Evolutionary conservation across 2,888 invertebrate genomes (phyloP).

Genomic region (Ceratothoa steindachneri): DNA sequence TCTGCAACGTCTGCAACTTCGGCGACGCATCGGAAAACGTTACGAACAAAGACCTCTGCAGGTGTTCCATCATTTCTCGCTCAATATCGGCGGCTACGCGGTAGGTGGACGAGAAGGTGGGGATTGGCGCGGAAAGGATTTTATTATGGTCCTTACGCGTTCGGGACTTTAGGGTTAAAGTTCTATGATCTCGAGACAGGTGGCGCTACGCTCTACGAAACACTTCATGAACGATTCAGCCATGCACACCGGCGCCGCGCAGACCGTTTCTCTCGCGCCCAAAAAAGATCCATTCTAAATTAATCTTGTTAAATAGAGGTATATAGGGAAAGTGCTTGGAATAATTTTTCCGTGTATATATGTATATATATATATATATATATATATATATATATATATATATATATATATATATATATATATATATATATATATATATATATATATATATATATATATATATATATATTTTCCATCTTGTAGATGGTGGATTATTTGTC

Average conservation of each 20-base stretch:
- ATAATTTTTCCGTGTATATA: neutral
- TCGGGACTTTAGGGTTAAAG: neutral
- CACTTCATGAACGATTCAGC: too few relatives aligned
- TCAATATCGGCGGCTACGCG: neutral
- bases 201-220: neutral
- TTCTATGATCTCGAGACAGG: neutral
- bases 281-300: too few relatives aligned
- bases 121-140: neutral
- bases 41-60: neutral
- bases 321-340: too few relatives aligned
- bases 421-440: neutral
- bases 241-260: too few relatives aligned
- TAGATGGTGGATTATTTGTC: too few relatives aligned
- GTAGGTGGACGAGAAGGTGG: neutral
- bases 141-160: neutral
- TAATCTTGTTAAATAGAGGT: too few relatives aligned
- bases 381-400: neutral
- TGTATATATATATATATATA: neutral
- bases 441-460: neutral
- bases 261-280: too few relatives aligned
- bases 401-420: neutral
- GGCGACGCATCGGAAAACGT: too few relatives aligned
- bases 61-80: neutral
- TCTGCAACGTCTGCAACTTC: too few relatives aligned
- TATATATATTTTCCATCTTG: too few relatives aligned